These are phyloP conservation scores for Poeciliopsis turneri DNA, from an alignment of 2,797 vertebrate genomes.

Conservation along the genomic window DNA sequence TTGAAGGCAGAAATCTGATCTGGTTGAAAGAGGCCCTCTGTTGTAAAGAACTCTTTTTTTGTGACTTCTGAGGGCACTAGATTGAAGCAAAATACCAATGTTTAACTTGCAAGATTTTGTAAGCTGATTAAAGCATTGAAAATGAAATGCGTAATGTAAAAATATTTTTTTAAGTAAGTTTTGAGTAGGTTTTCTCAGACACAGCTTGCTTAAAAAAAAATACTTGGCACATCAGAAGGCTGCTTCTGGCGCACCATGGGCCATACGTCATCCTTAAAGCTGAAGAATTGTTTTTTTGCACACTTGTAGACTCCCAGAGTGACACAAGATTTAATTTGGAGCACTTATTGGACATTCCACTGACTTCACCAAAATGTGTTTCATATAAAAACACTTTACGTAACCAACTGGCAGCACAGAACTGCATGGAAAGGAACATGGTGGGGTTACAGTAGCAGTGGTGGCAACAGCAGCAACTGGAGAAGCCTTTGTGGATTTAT, in stretches of 20 bases:
- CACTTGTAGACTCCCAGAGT: conserved; percentile 66
- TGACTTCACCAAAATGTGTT: conserved; percentile 81
- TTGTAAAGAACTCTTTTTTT: conserved; percentile 40
- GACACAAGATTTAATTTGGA: conserved; percentile 76
- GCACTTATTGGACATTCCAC: conserved; percentile 74
- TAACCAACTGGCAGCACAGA: conserved; percentile 65
- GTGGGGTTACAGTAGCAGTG: conserved; percentile 53
- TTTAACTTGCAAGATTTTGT: neutral
- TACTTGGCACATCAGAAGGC: conserved; percentile 37
- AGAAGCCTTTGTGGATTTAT: conserved; percentile 15
- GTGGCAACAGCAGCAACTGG: conserved; percentile 28
- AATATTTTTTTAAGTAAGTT: neutral
- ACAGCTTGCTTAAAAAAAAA: conserved; percentile 17
- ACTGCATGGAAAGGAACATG: conserved; percentile 57
- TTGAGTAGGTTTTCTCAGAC: conserved; percentile 4
- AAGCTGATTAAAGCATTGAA: conserved; percentile 1
- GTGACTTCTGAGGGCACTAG: conserved; percentile 21
- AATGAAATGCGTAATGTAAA: neutral
- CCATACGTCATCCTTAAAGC: conserved; percentile 46
- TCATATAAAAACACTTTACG: conserved; percentile 80
- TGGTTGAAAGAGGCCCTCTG: conserved; percentile 62
- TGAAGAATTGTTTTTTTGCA: conserved; percentile 56
- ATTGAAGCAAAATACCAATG: conserved; percentile 34
- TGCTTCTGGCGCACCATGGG: conserved; percentile 50
- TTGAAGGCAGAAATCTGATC: conserved; percentile 72